Percentiles rank a stretch among this genome's conserved stretches.
Evolutionary conservation across 2,113 vertebrate species (phyloP).

Genomic region (Nothobranchius kuhntae): DNA sequence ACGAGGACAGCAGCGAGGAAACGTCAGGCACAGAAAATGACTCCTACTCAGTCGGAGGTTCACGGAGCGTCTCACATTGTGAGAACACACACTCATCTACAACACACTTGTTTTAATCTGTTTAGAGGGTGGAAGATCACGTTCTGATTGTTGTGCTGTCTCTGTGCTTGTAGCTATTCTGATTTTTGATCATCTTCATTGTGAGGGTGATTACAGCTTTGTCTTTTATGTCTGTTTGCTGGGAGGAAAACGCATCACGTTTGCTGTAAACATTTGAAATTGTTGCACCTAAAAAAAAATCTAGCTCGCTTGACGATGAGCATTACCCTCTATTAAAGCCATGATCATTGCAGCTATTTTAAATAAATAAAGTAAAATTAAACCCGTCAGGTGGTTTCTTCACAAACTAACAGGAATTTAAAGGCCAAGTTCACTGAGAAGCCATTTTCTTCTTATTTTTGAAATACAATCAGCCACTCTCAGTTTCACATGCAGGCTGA

Average conservation of each 20-base stretch:
- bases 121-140: background rate
- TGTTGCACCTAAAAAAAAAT: background rate
- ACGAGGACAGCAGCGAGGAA: slow-evolving; percentile 97
- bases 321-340: too few relatives aligned
- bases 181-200: background rate
- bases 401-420: too few relatives aligned
- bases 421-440: too few relatives aligned
- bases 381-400: too few relatives aligned
- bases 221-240: too few relatives aligned
- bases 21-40: slow-evolving; percentile 97
- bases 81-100: slow-evolving; percentile 65
- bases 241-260: background rate
- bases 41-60: slow-evolving; percentile 92
- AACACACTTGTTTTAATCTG: background rate
- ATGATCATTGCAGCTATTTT: too few relatives aligned
- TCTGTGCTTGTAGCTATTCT: background rate
- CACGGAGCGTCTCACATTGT: slow-evolving; percentile 91
- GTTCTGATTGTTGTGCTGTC: too few relatives aligned
- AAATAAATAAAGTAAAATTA: too few relatives aligned
- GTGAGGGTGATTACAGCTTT: too few relatives aligned
- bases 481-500: too few relatives aligned
- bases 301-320: background rate
- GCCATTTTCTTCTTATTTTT: too few relatives aligned
- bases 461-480: too few relatives aligned
- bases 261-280: background rate